Base-by-base conservation (phyloP, 2,113 vertebrate genomes). In the Anolis sagrei region DNA sequence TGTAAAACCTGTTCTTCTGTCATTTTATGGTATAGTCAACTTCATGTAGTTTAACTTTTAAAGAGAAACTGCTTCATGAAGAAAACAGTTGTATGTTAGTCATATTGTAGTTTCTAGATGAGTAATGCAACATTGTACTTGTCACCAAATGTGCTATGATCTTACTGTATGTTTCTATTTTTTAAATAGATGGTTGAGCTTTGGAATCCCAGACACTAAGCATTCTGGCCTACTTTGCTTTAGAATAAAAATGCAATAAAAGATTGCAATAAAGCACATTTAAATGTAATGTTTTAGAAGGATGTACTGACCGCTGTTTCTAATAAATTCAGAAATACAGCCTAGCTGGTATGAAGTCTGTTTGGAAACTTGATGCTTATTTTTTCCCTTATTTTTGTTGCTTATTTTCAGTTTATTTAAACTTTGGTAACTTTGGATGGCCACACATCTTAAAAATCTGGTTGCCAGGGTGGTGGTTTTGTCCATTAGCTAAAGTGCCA, bases 31-130 rank as follows among this genome's bases (percentile, higher is more conserved):
- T 96, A 96, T 97, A 96, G 95, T 96, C 7, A 70, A 64, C 83
- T 74, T 68, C 19, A 93, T 95, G 96, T 97, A 97, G 96, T 94
- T 96, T 94, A 96, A 94, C 73, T 95, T 95, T 93, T 92, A 95
- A 94, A 93, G 79, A 90, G 85, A 92, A 91, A 93, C 94, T 93
- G 93, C 95, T 95, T 96, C 95, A 96, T 96, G 95, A 95, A 93
- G 95, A 97, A 95, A 95, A 94, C 94, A 95, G 94, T 90, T 95
- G 88, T 97, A 95, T 94, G 95, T 96, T 96, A 95, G 95, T 96
- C 95, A 95, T 96, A 90, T 92, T 94, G 96, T 96, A 97, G 96
- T 95, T 96, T 90, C 95, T 97, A 97, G 96, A 92, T 95, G 92
- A 95, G 90, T 95, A 95, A 94, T 96, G 91, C 95, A 93, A 96